Base-by-base conservation (phyloP, 2,797 vertebrate species). In the Acanthornis magna region DNA sequence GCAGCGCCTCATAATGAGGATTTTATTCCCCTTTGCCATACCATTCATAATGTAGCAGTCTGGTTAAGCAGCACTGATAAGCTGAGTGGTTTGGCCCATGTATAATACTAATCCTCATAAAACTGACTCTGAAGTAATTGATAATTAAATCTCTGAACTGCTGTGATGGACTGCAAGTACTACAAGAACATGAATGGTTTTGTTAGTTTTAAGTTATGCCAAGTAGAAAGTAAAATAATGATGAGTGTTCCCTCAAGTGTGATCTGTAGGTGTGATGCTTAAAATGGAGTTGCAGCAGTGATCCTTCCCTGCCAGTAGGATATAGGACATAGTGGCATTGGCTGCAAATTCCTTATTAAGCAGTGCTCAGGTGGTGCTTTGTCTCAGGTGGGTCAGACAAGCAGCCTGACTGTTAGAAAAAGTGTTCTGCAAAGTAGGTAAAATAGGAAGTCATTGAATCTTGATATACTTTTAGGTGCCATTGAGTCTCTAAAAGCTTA, bases 21-120 rank as follows among this genome's bases (percentile, higher is more conserved):
- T 94, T 95, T 95, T 82, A 91, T 89, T 96, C 93, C 80, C 77
- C n/a, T 93, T 72, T 85, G 77, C 88, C 45, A 7, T 43, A 21
- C 55, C 32, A 45, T 71, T 90, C 77, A 71, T 74, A 91, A 79
- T 51, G 43, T 29, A 94, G 71, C 36, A 70, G 53, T 34, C 67
- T 82, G 61, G 45, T 85, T 96, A 88, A 91, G 77, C 71, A 90
- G 67, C 60, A 54, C 83, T 82, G 94, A 91, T 96, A 91, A 95
- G 73, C n/a, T 76, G 85, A 73, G 57, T 76, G 83, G 18, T 85
- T 94, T 94, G 73, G 77, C 53, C 74, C 1, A 0, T 25, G 29
- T 71, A n/a, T 86, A 71, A 62, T 76, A 72, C 36, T 81, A 82
- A 89, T 92, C 70, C 60, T 85, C 76, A 82, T 73, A 85, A 88